Conservation (phyloP, 2,113 vertebrate species). For the Amphiprion percula region DNA sequence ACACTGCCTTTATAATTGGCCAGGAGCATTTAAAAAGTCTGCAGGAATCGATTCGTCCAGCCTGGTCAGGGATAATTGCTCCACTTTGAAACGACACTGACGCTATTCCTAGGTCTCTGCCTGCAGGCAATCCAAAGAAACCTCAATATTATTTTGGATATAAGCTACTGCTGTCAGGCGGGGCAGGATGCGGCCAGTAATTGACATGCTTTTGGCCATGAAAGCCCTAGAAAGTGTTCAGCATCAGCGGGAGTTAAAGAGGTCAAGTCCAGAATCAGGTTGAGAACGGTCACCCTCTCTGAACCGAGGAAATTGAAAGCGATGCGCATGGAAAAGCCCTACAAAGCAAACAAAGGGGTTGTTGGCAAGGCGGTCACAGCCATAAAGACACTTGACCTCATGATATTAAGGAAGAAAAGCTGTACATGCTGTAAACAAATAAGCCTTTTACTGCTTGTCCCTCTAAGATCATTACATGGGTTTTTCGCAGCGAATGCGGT, state of each 20-base stretch:
- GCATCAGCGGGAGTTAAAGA: conserved; percentile 30
- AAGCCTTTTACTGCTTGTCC: conserved; percentile 31
- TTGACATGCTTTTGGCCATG: conserved; percentile 47
- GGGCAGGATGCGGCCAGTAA: conserved; percentile 39
- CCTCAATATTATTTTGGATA: conserved; percentile 54
- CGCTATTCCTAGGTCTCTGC: conserved; percentile 60
- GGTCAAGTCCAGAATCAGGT: conserved; percentile 40
- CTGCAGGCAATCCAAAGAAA: conserved; percentile 47
- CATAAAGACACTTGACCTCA: conserved; percentile 64
- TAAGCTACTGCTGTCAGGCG: conserved; percentile 21
- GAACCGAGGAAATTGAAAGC: conserved; percentile 65
- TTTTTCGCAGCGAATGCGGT: conserved; percentile 22
- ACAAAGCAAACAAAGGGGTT: conserved; percentile 56
- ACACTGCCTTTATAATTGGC: conserved; percentile 73
- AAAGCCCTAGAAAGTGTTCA: conserved; percentile 21
- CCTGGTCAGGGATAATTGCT: conserved; percentile 74
- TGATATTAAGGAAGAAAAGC: conserved; percentile 52
- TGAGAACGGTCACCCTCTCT: conserved; percentile 49
- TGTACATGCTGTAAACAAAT: conserved; percentile 53
- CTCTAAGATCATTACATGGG: conserved; percentile 28
- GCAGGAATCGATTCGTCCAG: conserved; percentile 77
- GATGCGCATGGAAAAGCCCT: conserved; percentile 51
- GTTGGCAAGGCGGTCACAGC: conserved; percentile 53
- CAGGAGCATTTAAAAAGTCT: conserved; percentile 73
- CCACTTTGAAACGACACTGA: conserved; percentile 72